Percentiles rank a stretch among this genome's conserved stretches.
Evolutionary conservation across 2,888 invertebrate genomes (phyloP).

Genomic region (Hirtodrosophila histrioides): DNA sequence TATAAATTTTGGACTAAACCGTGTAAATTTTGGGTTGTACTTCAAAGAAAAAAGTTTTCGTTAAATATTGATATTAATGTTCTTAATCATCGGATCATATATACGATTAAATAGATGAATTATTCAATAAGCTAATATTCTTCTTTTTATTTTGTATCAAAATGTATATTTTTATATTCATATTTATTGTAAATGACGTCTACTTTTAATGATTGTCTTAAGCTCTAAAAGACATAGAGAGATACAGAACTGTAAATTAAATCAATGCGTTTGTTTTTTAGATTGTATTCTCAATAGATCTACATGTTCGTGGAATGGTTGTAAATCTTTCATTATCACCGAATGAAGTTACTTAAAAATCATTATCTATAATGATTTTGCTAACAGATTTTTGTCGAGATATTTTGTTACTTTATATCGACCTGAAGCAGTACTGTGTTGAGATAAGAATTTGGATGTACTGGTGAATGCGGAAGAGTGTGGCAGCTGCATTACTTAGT

Average conservation of each 20-base stretch:
- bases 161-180: constrained; percentile 1
- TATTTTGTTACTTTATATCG: constrained; percentile 65
- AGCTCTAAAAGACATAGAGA: not conserved
- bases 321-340: constrained; percentile 22
- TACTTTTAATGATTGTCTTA: constrained; percentile 4
- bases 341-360: constrained; percentile 13
- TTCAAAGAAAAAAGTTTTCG: too few species aligned
- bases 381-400: constrained; percentile 10
- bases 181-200: not conserved
- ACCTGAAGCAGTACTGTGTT: constrained; percentile 63
- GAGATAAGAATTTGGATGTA: constrained; percentile 55
- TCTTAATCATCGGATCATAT: too few species aligned
- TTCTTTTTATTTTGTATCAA: not conserved
- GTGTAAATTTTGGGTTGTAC: too few species aligned
- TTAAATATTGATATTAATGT: too few species aligned
- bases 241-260: constrained; percentile 6
- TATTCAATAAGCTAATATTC: too few species aligned
- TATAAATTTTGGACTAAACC: too few species aligned
- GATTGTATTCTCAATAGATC: constrained; percentile 21
- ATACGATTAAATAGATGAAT: too few species aligned
- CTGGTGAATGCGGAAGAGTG: constrained; percentile 46
- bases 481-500: constrained; percentile 52
- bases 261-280: constrained; percentile 10
- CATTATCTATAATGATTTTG: constrained; percentile 13
- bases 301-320: constrained; percentile 27